These are phyloP conservation scores for Sarcophilus harrisii DNA, from an alignment of 2,797 vertebrate genomes.

Conservation along the genomic window DNA sequence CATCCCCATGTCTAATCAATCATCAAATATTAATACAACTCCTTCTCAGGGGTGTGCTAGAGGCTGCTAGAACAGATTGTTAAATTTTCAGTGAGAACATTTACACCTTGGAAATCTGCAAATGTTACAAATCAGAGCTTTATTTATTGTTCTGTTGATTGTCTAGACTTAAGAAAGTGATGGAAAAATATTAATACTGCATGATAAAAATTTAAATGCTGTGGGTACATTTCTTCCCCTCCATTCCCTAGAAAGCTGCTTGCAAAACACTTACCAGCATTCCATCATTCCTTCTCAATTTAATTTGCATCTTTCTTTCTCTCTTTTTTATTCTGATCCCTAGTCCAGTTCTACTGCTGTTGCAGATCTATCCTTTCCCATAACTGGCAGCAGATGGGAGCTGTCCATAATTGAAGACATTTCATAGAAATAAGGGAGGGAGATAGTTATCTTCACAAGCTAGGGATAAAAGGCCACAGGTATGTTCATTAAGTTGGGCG, in stretches of 20 bases:
- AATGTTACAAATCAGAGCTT: not conserved
- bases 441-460: not conserved
- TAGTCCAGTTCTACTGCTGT: not conserved
- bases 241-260: not conserved
- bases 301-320: not conserved
- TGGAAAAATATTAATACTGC: not conserved
- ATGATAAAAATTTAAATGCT: not conserved
- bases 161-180: not conserved
- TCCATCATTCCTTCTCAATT: not conserved
- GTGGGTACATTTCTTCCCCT: not conserved
- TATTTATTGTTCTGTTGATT: not conserved
- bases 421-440: not conserved
- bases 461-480: not conserved
- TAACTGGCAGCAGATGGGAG: not conserved
- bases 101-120: not conserved
- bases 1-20: not conserved
- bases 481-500: not conserved
- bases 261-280: not conserved
- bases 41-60: not conserved
- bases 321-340: not conserved
- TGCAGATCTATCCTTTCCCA: not conserved
- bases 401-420: not conserved
- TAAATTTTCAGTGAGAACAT: not conserved
- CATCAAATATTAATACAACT: not conserved
- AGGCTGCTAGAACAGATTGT: not conserved